Percentiles rank a stretch among this genome's conserved stretches.
These are phyloP conservation scores for Tipula helvola DNA, from an alignment of 2,888 invertebrate species.

Conservation along the genomic window DNA sequence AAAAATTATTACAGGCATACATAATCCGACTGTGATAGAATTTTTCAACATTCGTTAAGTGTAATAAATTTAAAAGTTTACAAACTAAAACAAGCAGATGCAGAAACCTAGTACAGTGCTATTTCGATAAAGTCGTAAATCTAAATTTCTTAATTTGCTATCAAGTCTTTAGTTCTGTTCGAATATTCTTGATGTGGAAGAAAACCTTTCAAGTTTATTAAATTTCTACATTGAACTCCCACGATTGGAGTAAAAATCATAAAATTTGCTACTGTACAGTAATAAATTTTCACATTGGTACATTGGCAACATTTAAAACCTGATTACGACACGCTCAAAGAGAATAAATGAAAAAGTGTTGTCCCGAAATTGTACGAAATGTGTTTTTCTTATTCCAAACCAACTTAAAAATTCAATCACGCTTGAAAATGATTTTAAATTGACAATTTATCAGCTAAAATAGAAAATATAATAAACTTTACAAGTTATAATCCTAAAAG, in stretches of 20 bases:
- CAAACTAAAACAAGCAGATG: too few species aligned
- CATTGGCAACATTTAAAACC: background rate
- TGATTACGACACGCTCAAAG: background rate
- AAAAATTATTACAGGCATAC: too few species aligned
- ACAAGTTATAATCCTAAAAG: background rate
- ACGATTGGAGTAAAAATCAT: background rate
- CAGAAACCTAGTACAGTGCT: too few species aligned
- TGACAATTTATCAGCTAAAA: conserved; percentile 4
- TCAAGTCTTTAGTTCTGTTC: background rate
- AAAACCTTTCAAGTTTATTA: background rate
- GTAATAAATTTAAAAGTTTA: too few species aligned
- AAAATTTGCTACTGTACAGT: background rate
- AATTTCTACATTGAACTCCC: background rate
- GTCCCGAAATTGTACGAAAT: background rate
- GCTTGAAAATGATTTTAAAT: background rate
- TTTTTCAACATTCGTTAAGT: too few species aligned
- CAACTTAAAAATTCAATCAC: conserved; percentile 4
- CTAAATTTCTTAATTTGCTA: too few species aligned
- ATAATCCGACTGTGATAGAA: too few species aligned
- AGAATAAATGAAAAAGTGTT: background rate
- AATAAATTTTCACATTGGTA: background rate
- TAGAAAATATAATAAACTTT: background rate
- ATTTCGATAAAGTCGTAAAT: too few species aligned
- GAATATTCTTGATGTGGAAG: background rate
- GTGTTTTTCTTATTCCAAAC: background rate